Percentiles rank a stretch among this genome's conserved stretches.
Evolutionary conservation across 2,888 invertebrate species (phyloP).

Genomic region (Kryphioiulus occultus): DNA sequence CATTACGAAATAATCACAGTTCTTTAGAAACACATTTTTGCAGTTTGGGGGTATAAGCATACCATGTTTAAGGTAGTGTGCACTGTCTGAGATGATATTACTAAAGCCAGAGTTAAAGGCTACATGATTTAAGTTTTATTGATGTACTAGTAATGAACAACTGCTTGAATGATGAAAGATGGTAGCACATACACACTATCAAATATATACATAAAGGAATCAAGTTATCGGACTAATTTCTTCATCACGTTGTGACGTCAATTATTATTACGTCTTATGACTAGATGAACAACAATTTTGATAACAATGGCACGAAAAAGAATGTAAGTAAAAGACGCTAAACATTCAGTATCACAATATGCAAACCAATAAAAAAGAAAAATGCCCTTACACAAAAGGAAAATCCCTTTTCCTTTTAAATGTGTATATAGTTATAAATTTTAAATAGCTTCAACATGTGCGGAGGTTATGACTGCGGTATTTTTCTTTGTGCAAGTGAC

Average conservation of each 20-base stretch:
- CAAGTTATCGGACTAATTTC: not conserved
- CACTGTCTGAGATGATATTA: too few species aligned
- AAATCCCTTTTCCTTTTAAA: not conserved
- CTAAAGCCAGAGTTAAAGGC: too few species aligned
- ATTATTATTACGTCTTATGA: constrained; percentile 29
- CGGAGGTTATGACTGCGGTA: constrained; percentile 1
- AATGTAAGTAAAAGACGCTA: constrained; percentile 11
- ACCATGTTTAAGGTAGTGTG: too few species aligned
- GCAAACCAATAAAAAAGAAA: not conserved
- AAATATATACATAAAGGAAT: constrained; percentile 44
- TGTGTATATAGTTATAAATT: not conserved
- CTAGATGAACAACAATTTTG: constrained; percentile 39
- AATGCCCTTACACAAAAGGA: not conserved
- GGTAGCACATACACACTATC: not conserved
- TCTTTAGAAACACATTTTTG: too few species aligned
- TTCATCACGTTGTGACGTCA: constrained; percentile 21
- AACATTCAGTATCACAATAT: constrained; percentile 24
- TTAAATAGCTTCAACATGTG: not conserved
- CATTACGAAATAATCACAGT: too few species aligned
- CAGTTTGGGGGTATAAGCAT: too few species aligned
- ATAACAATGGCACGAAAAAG: constrained; percentile 41
- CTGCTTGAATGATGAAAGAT: not conserved
- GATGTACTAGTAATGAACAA: constrained; percentile 23
- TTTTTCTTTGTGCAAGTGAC: not conserved
- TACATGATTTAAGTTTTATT: not conserved